Evolutionary conservation across 2,888 invertebrate genomes (phyloP), one percentile per base, ranked within the genome.

Genomic region (Phytoseiulus persimilis): DNA sequence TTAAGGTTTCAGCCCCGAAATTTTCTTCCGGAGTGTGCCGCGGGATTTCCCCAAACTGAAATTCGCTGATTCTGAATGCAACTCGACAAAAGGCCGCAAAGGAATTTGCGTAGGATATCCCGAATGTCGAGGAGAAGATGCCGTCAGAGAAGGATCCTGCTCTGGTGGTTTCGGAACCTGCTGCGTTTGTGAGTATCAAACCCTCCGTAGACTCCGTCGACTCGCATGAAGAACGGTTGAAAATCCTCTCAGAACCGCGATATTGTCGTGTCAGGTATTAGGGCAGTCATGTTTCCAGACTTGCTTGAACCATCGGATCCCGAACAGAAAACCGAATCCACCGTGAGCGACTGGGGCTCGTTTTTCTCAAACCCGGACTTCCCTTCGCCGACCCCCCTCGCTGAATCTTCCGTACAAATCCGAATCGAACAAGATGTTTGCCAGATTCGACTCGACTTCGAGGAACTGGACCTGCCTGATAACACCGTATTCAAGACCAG

Each of bases 361-460:
- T n/a, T 32, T 18, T 32, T 28, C 33, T 31, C 87, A 23, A 87
- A 87, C 23, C 33, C 87, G 6, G 87, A 87, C 31, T 87, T 39
- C 45, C 87, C 87, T 28, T 87, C 18, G 45, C 87, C 32, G 11
- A 87, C 32, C 23, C 11, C 28, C 6, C 11, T 31, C 11, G 39
- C 87, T n/a, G n/a, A 87, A 23, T 87, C 39, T 23, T 87, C 32
- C 1, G 33, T 31, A 0, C 39, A 33, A n/a, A 3, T 87, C 5
- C 32, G 28, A n/a, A 32, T 87, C 45, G 39, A 33, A 39, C 32
- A 9, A 11, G 87, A 87, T 33, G 87, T 87, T 45, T 87, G 87
- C 31, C 87, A 87, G 32, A 33, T 87, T 39, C 87, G 87, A 87
- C 87, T 87, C 1, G 87, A 87, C 32, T 87, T 87, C 31, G 87